Base-by-base conservation (phyloP, 2,797 vertebrate genomes). In the Falco novaeseelandiae region DNA sequence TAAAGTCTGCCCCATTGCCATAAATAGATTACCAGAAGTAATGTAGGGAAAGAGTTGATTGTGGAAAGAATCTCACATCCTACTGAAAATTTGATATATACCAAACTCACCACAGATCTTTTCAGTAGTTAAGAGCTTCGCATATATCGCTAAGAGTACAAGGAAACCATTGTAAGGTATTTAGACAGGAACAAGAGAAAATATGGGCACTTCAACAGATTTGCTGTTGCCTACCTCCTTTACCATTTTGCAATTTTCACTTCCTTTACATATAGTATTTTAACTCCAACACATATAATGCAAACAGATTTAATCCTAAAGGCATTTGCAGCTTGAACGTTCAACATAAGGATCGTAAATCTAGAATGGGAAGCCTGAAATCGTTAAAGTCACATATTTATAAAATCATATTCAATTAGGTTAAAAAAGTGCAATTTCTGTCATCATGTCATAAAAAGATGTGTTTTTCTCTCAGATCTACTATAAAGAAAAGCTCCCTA, bases 371-470 rank as follows among this genome's bases (percentile, higher is more conserved):
- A 98, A 98, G 98, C 97, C 98, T 98, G 98, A 98, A 98, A 98
- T 99, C 98, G 93, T 98, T 98, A 98, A 98, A 98, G 98, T 98
- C 99, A 98, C 99, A 98, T 98, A 98, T 99, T 98, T 99, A 98
- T 98, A 99, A 99, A 98, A 99, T 98, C 97, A 97, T 98, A 98
- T 98, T 99, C 99, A 98, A 99, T 99, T 99, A 99, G 98, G 98
- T 98, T 99, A 99, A 99, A 98, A 99, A 99, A 99, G 99, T 98
- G 99, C 99, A 99, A 99, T 99, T 99, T 99, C 99, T 99, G 99
- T 99, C 99, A 99, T 99, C 99, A 98, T 99, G 98, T 99, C 99
- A 99, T 99, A 99, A 99, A 99, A 99, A 99, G 98, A 99, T 99
- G 99, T 99, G 99, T 99, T 99, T 99, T 99, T 99, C 98, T 99